phyloP scores from a whole-genome alignment of 2,797 vertebrate species.

The Coccyzus lansbergi region DNA sequence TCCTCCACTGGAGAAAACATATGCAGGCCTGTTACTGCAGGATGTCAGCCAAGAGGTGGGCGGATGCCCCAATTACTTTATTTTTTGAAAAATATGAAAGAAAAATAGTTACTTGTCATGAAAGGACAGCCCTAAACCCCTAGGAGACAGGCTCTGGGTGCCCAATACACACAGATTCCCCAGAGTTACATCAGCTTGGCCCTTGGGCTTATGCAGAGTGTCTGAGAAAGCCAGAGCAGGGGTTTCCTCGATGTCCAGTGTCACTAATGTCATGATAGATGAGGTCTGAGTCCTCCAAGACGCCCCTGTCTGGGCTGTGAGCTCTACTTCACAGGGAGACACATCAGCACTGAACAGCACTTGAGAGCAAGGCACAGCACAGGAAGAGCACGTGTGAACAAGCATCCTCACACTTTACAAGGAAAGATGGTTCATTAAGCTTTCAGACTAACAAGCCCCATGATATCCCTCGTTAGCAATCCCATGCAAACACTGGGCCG shows the following conservation, averaged over 20 bases:
- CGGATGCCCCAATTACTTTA: neutral
- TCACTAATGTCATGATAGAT: neutral
- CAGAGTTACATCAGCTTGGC: neutral
- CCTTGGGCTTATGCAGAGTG: fast-evolving
- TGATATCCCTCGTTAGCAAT: neutral
- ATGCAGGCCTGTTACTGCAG: neutral
- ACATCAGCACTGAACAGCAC: neutral
- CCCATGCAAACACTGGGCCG: neutral
- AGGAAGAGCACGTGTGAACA: neutral
- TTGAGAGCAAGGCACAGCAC: neutral
- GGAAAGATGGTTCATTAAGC: neutral
- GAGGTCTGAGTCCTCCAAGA: neutral
- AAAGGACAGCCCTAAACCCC: neutral
- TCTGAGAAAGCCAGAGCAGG: neutral
- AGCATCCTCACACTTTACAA: neutral
- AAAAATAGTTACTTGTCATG: neutral
- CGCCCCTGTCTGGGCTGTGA: neutral
- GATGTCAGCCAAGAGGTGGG: conserved; percentile 1
- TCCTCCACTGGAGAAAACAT: neutral
- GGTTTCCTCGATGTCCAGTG: neutral
- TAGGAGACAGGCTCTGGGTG: neutral
- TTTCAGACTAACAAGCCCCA: neutral
- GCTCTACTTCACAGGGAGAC: neutral
- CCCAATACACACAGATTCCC: neutral
- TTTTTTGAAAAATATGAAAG: neutral